Evolutionary conservation across 2,113 vertebrate species (phyloP).

Genomic region (Archilochus colubris): DNA sequence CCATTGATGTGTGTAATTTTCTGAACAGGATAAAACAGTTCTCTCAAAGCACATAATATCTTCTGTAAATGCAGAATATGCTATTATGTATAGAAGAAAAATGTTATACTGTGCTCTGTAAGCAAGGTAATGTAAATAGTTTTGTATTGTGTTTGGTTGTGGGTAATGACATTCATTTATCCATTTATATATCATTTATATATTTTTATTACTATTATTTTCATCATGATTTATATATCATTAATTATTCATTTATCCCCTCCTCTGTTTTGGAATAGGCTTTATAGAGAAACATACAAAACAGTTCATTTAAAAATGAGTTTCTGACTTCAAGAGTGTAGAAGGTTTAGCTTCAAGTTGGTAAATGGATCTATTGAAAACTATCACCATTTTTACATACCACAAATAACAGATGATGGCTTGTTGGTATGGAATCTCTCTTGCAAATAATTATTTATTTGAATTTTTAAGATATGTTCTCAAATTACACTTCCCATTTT

Average conservation of each 20-base stretch:
- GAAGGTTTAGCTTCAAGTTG: not conserved
- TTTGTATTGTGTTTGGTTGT: not conserved
- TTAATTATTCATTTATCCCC: not conserved
- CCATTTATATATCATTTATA: not conserved
- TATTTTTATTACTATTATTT: no score
- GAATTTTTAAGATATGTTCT: not conserved
- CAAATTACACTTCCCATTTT: not conserved
- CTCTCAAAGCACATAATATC: not conserved
- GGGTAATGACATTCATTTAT: not conserved
- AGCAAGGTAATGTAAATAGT: not conserved
- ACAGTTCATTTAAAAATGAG: not conserved
- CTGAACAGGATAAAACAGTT: not conserved
- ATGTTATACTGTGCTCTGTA: not conserved
- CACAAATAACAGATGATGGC: not conserved
- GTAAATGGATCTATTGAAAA: not conserved
- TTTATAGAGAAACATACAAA: not conserved
- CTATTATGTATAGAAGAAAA: not conserved
- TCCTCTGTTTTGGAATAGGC: not conserved
- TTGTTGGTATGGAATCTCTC: not conserved
- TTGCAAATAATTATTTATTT: not conserved
- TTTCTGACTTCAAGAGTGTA: not conserved
- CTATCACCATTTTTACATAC: not conserved
- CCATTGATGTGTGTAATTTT: slow-evolving; percentile 3
- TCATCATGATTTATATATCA: no score
- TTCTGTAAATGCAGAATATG: not conserved